A percentile compares a stretch with the other conserved stretches of the same genome.
These are phyloP conservation scores for Geodia barretti DNA, from an alignment of 37 sponge, comb jelly and placozoan genomes.

Conservation along the genomic window DNA sequence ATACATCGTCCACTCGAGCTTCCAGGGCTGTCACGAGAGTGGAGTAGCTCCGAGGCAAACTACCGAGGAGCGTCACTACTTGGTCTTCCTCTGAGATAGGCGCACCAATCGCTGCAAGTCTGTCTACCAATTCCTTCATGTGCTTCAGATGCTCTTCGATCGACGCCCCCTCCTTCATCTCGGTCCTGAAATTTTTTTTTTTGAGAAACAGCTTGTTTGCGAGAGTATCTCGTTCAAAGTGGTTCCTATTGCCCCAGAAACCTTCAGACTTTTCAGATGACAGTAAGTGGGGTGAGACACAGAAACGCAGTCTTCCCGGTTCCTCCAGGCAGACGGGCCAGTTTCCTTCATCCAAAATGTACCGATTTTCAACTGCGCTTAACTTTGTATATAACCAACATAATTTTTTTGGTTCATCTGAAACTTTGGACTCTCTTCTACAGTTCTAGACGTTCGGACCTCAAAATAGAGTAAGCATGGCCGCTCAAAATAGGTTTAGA, in stretches of 20 bases:
- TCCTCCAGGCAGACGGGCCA: no score
- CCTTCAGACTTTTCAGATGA: no score
- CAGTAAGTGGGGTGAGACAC: no score
- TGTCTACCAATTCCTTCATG: constrained; percentile 64
- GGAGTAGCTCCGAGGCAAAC: constrained; percentile 31
- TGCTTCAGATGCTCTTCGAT: constrained; percentile 47
- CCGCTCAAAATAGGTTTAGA: no score
- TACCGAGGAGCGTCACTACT: constrained; percentile 54
- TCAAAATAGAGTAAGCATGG: no score
- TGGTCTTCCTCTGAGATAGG: constrained; percentile 54
- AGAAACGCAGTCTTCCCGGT: no score
- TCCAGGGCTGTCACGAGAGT: constrained; percentile 52
- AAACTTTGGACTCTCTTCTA: no score
- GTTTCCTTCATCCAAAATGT: no score
- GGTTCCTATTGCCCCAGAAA: constrained; percentile 17
- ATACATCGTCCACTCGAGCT: constrained; percentile 45
- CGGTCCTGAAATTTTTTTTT: constrained; percentile 47
- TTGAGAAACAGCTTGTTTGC: constrained; percentile 60
- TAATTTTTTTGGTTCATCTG: no score
- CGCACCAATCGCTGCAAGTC: constrained; percentile 47
- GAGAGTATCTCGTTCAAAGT: constrained; percentile 52
- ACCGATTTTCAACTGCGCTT: no score
- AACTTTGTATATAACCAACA: no score
- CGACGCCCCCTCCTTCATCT: constrained; percentile 52
- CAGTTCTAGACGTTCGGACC: no score